phyloP scores from a whole-genome alignment of 2,888 invertebrate genomes.

The Pammene aurita region DNA sequence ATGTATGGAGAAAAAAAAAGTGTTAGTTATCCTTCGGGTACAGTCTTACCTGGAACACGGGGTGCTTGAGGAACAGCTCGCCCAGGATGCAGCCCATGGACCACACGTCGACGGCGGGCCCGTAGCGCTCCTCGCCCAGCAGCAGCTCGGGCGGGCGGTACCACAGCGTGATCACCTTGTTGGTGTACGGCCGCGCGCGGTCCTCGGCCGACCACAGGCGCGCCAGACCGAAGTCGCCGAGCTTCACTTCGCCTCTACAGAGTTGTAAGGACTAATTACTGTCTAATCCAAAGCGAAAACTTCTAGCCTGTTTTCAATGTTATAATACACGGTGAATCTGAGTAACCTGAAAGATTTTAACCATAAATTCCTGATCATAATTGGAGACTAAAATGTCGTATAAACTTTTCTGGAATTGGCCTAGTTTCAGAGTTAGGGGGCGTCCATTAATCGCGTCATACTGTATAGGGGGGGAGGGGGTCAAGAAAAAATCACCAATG shows the following conservation, averaged over 20 bases:
- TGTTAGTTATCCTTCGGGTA: no score
- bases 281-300: not conserved
- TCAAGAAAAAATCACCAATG: no score
- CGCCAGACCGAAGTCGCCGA: constrained; percentile 99
- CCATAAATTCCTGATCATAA: no score
- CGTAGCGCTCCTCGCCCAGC: constrained; percentile 98
- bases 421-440: no score
- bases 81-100: constrained; percentile 99
- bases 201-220: constrained; percentile 98
- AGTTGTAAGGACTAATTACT: not conserved
- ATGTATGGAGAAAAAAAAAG: no score
- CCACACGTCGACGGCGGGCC: constrained; percentile 99
- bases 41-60: constrained; percentile 95
- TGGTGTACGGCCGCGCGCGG: constrained; percentile 97
- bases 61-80: constrained; percentile 97
- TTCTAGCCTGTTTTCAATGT: no score
- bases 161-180: constrained; percentile 99
- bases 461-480: no score
- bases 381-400: no score
- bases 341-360: no score
- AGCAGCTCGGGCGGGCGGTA: constrained; percentile 98
- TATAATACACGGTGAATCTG: no score
- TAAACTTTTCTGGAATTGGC: no score
- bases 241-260: constrained; percentile 97
- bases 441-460: no score